A percentile compares a stretch with the other conserved stretches of the same genome.
Evolutionary conservation across 2,113 vertebrate species (phyloP).

Genomic region (Callochromis pleurospilus): DNA sequence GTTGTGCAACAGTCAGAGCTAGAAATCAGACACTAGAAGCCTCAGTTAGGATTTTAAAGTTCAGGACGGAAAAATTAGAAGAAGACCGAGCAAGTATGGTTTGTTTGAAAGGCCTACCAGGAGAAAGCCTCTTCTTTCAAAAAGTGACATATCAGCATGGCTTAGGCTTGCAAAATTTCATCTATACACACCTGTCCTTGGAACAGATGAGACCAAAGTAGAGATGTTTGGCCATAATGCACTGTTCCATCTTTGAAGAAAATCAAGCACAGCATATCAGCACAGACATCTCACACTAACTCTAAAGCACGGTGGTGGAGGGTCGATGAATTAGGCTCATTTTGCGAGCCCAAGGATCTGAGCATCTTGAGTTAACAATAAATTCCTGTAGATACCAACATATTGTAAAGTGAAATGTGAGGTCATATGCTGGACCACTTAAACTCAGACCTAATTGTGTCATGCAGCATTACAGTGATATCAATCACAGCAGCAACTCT

Average conservation of each 20-base stretch:
- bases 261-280: neutral
- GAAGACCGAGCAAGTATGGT: neutral
- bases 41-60: neutral
- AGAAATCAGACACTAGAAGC: neutral
- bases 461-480: neutral
- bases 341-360: neutral
- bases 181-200: neutral
- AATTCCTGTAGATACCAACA: neutral
- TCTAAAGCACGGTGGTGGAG: neutral
- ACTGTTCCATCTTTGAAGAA: neutral
- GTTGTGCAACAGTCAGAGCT: neutral
- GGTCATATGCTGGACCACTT: neutral
- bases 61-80: neutral
- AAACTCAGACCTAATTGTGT: neutral
- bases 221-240: neutral
- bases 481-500: neutral
- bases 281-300: neutral
- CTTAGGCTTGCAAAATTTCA: neutral
- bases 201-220: neutral
- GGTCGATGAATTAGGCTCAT: neutral
- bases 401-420: neutral
- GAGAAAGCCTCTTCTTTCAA: neutral
- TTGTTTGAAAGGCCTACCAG: neutral
- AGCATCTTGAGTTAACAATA: neutral
- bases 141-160: neutral